Percentiles rank a stretch among this genome's conserved stretches.
These are phyloP conservation scores for Platyrinchus mystaceus DNA, from an alignment of 2,797 vertebrate species.

Conservation along the genomic window DNA sequence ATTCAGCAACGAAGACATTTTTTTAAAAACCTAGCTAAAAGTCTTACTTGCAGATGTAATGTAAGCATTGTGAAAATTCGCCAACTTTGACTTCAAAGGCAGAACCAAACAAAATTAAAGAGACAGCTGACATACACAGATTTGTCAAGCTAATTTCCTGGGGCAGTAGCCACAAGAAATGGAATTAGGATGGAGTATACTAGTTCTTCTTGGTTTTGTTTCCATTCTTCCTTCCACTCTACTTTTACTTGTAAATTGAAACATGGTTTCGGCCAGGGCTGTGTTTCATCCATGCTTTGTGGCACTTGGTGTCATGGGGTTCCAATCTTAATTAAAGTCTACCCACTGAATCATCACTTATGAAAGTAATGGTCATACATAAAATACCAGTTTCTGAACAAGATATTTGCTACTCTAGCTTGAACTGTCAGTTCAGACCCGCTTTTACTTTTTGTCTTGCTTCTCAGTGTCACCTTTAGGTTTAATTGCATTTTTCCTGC, in stretches of 20 bases:
- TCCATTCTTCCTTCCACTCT: not conserved
- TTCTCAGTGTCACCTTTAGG: not conserved
- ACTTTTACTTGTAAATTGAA: not conserved
- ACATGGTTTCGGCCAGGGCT: not conserved
- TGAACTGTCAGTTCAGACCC: not conserved
- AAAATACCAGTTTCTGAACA: not conserved
- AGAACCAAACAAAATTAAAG: not conserved
- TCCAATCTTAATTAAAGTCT: not conserved
- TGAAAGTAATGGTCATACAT: not conserved
- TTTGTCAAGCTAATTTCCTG: not conserved
- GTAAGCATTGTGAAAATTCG: not conserved
- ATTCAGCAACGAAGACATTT: fast-evolving
- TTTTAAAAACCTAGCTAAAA: not conserved
- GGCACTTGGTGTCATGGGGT: not conserved
- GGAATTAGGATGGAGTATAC: not conserved
- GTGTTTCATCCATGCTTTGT: not conserved
- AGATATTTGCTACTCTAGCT: not conserved
- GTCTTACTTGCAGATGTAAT: not conserved
- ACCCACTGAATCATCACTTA: not conserved
- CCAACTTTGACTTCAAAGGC: not conserved
- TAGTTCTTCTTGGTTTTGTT: not conserved
- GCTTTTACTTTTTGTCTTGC: not conserved
- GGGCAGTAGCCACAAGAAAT: not conserved
- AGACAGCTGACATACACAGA: not conserved
- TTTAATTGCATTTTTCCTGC: slow-evolving; percentile 1